Evolutionary conservation across 2,113 vertebrate genomes (phyloP).

Genomic region (Paratilapia polleni): DNA sequence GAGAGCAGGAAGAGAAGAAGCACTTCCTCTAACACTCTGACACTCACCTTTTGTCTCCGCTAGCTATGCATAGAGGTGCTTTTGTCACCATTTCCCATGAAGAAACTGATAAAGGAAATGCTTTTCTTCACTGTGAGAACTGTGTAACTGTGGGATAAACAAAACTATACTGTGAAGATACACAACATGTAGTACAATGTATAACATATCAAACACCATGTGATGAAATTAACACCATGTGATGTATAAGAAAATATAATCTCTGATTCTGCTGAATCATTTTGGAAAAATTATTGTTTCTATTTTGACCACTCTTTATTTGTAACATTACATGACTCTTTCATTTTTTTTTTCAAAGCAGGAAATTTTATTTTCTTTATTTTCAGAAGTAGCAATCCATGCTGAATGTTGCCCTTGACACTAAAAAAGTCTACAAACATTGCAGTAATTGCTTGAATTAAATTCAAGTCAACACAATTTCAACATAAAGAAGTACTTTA

Average conservation of each 20-base stretch:
- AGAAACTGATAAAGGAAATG: slow-evolving; percentile 36
- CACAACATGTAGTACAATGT: background rate
- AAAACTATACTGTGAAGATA: background rate
- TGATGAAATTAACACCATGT: background rate
- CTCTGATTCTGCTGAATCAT: background rate
- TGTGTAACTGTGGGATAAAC: background rate
- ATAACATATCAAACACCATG: background rate
- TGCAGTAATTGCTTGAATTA: background rate
- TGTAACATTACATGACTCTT: no score
- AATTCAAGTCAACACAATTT: background rate
- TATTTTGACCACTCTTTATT: background rate
- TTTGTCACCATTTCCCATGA: slow-evolving; percentile 80
- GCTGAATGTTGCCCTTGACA: fast-evolving
- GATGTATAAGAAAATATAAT: fast-evolving
- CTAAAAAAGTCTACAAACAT: background rate
- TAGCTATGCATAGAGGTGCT: slow-evolving; percentile 67
- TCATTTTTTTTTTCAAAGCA: no score
- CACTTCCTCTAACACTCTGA: slow-evolving; percentile 79
- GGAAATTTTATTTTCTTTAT: fast-evolving
- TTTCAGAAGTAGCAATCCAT: background rate
- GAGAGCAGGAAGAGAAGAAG: slow-evolving; percentile 75
- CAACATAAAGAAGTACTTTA: background rate
- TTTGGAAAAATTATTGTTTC: background rate
- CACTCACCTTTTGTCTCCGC: slow-evolving; percentile 81
- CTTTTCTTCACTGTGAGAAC: slow-evolving; percentile 8